Conservation (phyloP, 1,140 invertebrate genomes). For the Drosophila pseudoananassae region DNA sequence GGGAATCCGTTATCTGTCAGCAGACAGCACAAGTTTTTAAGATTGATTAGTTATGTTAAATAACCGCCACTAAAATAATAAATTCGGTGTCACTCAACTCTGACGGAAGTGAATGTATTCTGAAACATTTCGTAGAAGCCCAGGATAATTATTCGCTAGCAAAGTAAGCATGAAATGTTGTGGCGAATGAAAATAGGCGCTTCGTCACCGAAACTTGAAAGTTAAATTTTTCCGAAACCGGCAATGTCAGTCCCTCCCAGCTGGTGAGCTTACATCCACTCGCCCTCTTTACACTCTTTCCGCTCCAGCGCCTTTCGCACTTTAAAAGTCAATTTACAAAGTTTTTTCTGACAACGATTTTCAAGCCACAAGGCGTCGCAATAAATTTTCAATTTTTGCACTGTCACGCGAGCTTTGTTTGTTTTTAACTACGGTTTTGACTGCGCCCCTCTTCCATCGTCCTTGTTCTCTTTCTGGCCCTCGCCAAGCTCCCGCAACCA, state of each 20-base stretch:
- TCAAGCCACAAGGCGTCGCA: conserved; percentile 64
- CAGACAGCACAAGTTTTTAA: neutral
- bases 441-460: neutral
- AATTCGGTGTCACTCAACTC: neutral
- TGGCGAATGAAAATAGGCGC: conserved; percentile 10
- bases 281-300: neutral
- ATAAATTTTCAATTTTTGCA: conserved; percentile 79
- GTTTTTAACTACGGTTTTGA: conserved; percentile 8
- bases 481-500: neutral
- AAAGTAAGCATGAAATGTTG: neutral
- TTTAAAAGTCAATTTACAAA: conserved; percentile 78
- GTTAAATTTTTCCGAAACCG: neutral
- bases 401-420: conserved; percentile 62
- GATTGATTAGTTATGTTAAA: neutral
- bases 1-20: neutral
- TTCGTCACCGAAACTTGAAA: conserved; percentile 22
- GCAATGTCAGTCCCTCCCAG: neutral
- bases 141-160: neutral
- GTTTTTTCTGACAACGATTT: conserved; percentile 47
- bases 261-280: conserved; percentile 16
- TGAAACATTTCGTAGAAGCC: neutral
- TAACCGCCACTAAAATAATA: neutral
- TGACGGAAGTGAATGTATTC: too few relatives aligned
- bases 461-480: neutral
- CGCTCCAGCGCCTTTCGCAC: conserved; percentile 17